Evolutionary conservation across 2,797 vertebrate species (phyloP).

Genomic region (Anolis apletophallus): DNA sequence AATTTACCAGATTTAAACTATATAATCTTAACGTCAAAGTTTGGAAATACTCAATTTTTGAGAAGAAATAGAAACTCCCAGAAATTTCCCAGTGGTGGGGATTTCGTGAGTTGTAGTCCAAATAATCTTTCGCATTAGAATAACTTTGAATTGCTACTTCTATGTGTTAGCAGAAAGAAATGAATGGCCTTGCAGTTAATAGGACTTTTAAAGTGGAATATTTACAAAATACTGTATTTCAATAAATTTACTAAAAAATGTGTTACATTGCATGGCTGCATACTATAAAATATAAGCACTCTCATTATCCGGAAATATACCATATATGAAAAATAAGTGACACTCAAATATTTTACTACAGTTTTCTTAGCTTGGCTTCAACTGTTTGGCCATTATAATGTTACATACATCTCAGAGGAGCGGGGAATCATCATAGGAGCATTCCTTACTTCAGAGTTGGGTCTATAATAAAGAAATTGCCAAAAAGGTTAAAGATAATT

Average conservation of each 20-base stretch:
- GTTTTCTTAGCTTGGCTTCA: background rate
- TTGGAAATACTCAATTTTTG: too few species aligned
- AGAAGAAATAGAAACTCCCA: too few species aligned
- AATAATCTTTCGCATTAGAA: background rate
- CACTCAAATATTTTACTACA: background rate
- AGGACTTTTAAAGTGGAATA: conserved; percentile 1
- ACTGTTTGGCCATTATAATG: background rate
- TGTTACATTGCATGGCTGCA: background rate
- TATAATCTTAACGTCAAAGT: background rate
- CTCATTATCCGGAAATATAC: background rate
- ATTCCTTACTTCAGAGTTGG: conserved; percentile 39
- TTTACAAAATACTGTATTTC: conserved; percentile 1
- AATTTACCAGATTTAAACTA: background rate
- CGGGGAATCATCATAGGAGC: conserved; percentile 9
- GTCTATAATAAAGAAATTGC: conserved; percentile 49
- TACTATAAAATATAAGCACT: conserved; percentile 11
- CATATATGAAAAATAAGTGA: accelerated
- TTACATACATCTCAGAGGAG: background rate
- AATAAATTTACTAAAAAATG: background rate
- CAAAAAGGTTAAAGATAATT: conserved; percentile 57
- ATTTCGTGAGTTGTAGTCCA: too few species aligned
- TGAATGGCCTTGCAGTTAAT: background rate
- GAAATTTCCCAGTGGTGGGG: too few species aligned
- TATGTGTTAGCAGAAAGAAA: conserved; percentile 3
- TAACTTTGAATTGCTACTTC: background rate